phyloP scores from a whole-genome alignment of 2,797 vertebrate species.

The Phataginus tricuspis region DNA sequence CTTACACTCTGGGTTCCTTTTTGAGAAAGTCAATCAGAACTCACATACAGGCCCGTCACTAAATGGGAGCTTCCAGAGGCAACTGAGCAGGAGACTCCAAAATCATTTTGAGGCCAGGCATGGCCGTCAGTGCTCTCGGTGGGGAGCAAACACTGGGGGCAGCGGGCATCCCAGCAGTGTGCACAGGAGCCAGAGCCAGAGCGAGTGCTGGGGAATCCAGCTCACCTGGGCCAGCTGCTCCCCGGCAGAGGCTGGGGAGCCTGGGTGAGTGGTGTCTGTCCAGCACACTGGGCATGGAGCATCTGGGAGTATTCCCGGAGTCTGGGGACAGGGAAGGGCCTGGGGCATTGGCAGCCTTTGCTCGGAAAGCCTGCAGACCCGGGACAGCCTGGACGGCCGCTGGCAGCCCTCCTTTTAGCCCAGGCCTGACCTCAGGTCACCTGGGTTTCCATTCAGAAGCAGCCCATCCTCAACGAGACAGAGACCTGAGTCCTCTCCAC shows the following conservation, averaged over 20 bases:
- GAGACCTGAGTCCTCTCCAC: not conserved
- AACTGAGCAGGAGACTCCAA: not conserved
- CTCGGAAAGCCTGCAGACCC: not conserved
- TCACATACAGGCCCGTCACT: not conserved
- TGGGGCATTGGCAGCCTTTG: no score
- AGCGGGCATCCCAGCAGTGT: fast-evolving
- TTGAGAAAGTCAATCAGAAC: not conserved
- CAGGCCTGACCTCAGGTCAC: not conserved
- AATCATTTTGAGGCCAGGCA: not conserved
- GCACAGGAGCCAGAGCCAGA: not conserved
- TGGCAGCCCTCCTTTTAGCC: no score
- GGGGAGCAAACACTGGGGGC: not conserved
- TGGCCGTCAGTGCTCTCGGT: not conserved
- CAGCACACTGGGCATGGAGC: no score
- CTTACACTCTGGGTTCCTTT: not conserved
- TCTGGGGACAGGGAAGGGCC: not conserved
- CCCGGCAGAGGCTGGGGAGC: not conserved
- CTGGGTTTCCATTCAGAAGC: not conserved
- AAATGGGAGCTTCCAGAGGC: not conserved
- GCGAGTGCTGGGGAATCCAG: not conserved
- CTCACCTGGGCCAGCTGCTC: not conserved
- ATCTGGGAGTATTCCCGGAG: not conserved
- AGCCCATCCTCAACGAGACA: not conserved
- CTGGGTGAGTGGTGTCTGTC: not conserved
- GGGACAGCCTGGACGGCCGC: not conserved